Evolutionary conservation across 2,888 invertebrate genomes (phyloP), one percentile per base, ranked within the genome.

Genomic region (Mythimna vitellina): DNA sequence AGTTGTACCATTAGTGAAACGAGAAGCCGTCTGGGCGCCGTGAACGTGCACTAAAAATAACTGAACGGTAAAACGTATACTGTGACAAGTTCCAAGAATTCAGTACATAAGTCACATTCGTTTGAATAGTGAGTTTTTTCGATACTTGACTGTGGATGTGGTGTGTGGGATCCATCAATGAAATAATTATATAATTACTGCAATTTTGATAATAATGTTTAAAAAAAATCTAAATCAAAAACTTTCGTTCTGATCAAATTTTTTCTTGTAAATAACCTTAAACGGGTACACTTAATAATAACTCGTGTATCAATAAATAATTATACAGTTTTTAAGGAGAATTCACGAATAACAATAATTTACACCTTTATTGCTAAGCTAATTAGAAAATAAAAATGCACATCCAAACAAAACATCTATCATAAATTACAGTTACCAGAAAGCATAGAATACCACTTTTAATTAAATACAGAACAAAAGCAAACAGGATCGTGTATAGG

Each of bases 1-100:
- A 84, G 76, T 76, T 75, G 85, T 78, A 81, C 90, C 90, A 90
- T 91, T 91, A 91, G 89, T 80, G 87, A 85, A 90, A 89, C 88
- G 88, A 90, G 90, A 78, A 86, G 82, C 81, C 82, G 79, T 81
- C 78, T 80, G 83, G 82, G 70, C 69, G 72, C 77, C 38, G 49
- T 79, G 78, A 57, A 81, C 64, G 65, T 80, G 70, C 69, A n/a
- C 76, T 73, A 75, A 73, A 76, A 81, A 79, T 76, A 82, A 73
- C 65, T 62, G 56, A 76, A 66, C 60, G 61, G 63, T 56, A 70
- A 82, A 71, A 66, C 65, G 64, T 65, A 76, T 63, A 72, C 69
- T 72, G 65, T 70, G 56, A 71, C 58, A 65, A 51, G 66, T 72
- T 76, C 42, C 25, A 38, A 38, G 63, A 75, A 77, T 72, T 60